Base-by-base conservation (phyloP, 2,888 invertebrate species). In the Chrysina gloriosa region DNA sequence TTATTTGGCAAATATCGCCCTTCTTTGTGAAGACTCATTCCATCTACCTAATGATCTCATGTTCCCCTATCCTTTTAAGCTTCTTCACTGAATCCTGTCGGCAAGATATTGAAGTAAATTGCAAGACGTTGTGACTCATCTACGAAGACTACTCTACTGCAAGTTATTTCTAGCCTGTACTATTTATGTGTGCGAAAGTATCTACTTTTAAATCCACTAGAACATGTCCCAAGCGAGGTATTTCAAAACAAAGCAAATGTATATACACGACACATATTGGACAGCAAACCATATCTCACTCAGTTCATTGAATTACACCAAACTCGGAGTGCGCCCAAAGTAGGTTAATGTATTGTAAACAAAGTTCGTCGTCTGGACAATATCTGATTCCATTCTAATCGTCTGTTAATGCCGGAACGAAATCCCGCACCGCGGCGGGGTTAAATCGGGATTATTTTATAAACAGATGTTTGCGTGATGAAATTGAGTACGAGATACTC, bases 361-460 rank as follows among this genome's bases (percentile, higher is more conserved):
- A 61, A 61, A 61, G 58, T 61, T 61, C 27, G 42, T 42, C 58
- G 58, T 61, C 58, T 61, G 58, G 58, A 61, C 58, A 61, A 61
- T 61, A 61, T 61, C 58, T 61, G 58, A 61, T 61, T 61, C 58
- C 58, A 61, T 61, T 61, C 58, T 61, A 61, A 61, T 61, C 58
- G 58, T 61, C 42, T 61, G 58, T 61, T 61, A n/a, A 61, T 42
- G 25, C 58, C 42, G 58, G 42, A 61, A 42, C 25, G 58, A 61
- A 27, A 23, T 21, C 3, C 31, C 21, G 58, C 5, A 23, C 36
- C 11, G 29, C 42, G 42, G 58, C 14, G 36, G 58, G 58, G 58
- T 16, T 54, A 19, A 61, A 61, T 42, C 27, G 19, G 27, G 42
- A 42, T 61, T 61, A 61, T 25, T 42, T 45, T 61, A 61, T 61